Evolutionary conservation across 2,888 invertebrate species (phyloP), one percentile per base, ranked within the genome.

Genomic region (Penaeus monodon): DNA sequence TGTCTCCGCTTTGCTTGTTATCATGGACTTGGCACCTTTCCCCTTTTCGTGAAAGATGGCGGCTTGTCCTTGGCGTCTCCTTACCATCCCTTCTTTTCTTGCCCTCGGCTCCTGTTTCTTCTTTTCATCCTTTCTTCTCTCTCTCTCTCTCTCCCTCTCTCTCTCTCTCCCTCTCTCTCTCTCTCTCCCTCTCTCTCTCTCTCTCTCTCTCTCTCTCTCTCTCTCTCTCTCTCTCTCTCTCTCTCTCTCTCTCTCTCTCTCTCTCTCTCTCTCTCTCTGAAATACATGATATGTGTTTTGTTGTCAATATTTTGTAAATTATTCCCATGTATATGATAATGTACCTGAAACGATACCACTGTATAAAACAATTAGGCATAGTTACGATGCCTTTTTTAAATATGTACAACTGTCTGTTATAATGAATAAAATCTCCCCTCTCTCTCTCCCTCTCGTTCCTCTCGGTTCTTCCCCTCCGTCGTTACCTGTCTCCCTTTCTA

Each of bases 181-280:
- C 63, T 64, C 57, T 57, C 10, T 8, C 29, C 63, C 49, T 63
- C 79, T 79, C 27, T 64, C 63, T 63, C 79, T 63, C 64, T 64
- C 8, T 27, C n/a, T 27, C 79, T 79, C 79, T 79, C 57, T 49
- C 63, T 79, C 79, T 49, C 79, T 57, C 57, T 79, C 63, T 79
- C 79, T 57, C 57, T 79, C 63, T 79, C 63, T 57, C 63, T 57
- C 63, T 79, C 79, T 49, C 63, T 79, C 79, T 79, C 66, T 66
- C 66, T 66, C 66, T 66, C 66, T 66, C 66, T 66, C 66, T 66
- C 66, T 66, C 66, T 66, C 66, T 66, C 66, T 3, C 3, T 66
- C 3, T 3, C 3, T 3, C 6, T 2, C 38, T 2, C 77, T 66
- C 4, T n/a, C 6, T 66, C 66, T 66, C 66, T 66, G n/a, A n/a